A percentile compares a stretch with the other conserved stretches of the same genome.
Conservation (phyloP, 2,113 vertebrate genomes). For the Beaufortia kweichowensis region DNA sequence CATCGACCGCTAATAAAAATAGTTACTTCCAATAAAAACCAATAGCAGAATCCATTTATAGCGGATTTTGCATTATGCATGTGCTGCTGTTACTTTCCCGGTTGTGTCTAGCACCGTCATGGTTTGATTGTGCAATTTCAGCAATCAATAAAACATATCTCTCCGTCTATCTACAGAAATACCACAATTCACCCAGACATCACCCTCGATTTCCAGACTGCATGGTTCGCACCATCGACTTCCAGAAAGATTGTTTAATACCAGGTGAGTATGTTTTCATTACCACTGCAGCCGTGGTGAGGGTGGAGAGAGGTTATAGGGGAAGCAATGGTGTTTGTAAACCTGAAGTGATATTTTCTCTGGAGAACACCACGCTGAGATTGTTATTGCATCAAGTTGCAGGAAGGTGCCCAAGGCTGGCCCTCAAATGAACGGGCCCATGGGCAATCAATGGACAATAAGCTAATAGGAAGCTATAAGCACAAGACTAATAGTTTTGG, state of each 20-base stretch:
- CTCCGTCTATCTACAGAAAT: neutral
- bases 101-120: neutral
- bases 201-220: neutral
- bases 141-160: neutral
- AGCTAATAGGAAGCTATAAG: conserved; percentile 38
- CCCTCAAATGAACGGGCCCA: conserved; percentile 28
- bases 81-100: neutral
- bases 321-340: conserved; percentile 28
- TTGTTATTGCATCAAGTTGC: conserved; percentile 46
- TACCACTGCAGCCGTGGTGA: neutral
- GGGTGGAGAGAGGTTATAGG: neutral
- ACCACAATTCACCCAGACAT: neutral
- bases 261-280: conserved; percentile 30
- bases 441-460: conserved; percentile 47
- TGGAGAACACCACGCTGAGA: conserved; percentile 40
- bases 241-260: conserved; percentile 17
- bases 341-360: conserved; percentile 36
- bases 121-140: neutral
- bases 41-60: neutral
- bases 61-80: neutral
- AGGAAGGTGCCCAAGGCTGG: conserved; percentile 27
- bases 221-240: neutral
- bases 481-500: conserved; percentile 6
- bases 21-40: neutral
- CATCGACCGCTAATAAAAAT: neutral